Evolutionary conservation across 2,797 vertebrate genomes (phyloP), one percentile per base, ranked within the genome.

Genomic region (Picus viridis): DNA sequence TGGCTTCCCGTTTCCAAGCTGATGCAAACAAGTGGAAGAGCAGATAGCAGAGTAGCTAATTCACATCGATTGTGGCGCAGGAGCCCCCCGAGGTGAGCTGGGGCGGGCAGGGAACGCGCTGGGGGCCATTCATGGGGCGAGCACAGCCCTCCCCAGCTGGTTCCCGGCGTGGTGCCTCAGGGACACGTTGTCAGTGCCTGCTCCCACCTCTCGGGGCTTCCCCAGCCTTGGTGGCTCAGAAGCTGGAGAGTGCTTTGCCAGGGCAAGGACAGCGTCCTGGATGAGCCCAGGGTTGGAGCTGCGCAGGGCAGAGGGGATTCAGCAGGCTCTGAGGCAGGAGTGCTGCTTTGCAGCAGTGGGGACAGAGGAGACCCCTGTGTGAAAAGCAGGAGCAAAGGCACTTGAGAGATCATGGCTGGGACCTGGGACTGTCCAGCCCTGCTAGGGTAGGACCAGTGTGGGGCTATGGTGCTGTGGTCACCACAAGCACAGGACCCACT

Each of bases 1-100:
- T 86, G 80, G 61, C 23, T 3, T 87, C 93, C 2, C 27, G 61
- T 89, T 95, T 92, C 92, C 89, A 78, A 77, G 68, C 56, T 69
- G 83, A 78, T 86, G 87, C 85, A 93, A 91, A 86, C 83, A 76
- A 88, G 71, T 79, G 83, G 81, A 91, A 89, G 81, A 77, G 23
- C 3, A 84, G 92, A 81, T 71, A 89, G 63, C 1, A 51, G 49
- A 49, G 49, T 49, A 0, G 86, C 70, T 89, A 84, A 93, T 94
- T 64, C 20, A 0, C 58, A 86, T 95, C 2, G 45, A 95, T 86
- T 12, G 17, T 34, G 56, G 45, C 9, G 43, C 0, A 7, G 82
- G 68, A 86, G 76, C 77, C 74, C 61, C 43, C 43, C 2, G 68
- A 74, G 89, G 83, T 78, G 74, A 69, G 61, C 58, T 6, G 4